Base-by-base conservation (phyloP, 2,797 vertebrate genomes). In the Ctenosaura bakeri region DNA sequence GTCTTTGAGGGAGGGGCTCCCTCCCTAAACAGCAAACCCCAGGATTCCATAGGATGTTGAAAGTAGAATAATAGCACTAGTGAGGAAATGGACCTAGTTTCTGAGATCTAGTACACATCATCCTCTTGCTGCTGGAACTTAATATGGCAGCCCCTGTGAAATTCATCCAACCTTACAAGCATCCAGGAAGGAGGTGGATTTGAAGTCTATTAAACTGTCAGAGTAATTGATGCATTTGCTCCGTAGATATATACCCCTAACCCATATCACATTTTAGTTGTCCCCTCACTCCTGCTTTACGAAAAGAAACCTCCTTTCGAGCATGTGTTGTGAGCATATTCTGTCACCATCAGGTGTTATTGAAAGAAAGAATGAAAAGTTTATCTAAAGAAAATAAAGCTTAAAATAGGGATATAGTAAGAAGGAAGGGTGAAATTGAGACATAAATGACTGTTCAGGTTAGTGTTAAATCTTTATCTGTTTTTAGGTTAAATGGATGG, bases 131-230 rank as follows among this genome's bases (percentile, higher is more conserved):
- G n/a, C 64, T 85, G 18, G 46, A 71, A 50, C 26, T 79, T 32
- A 79, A 42, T 26, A 78, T 85, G 52, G 62, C 83, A 56, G 46
- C 46, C 26, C 6, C 56, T 85, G n/a, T 79, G 74, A 50, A 89
- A 71, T 85, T 85, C 69, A 10, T 56, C 46, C 62, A 79, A 69
- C 32, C 26, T 85, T 20, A 35, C 32, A 52, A 69, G 74, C 26
- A 42, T 85, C 35, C 35, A 71, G 76, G 46, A 79, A 85, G 79
- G 50, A 85, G 85, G 54, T 71, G 62, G 35, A 85, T 71, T 66
- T 85, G 22, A 73, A 46, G 52, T 64, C 76, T 85, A 62, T 83
- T 83, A 89, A 71, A 12, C 26, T 77, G 88, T 69, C 74, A 54
- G 50, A n/a, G n/a, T 56, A 35, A 56, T 71, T 85, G 76, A 56